These are phyloP conservation scores for Cephalopholis sonnerati DNA, from an alignment of 2,113 vertebrate genomes.

Conservation along the genomic window DNA sequence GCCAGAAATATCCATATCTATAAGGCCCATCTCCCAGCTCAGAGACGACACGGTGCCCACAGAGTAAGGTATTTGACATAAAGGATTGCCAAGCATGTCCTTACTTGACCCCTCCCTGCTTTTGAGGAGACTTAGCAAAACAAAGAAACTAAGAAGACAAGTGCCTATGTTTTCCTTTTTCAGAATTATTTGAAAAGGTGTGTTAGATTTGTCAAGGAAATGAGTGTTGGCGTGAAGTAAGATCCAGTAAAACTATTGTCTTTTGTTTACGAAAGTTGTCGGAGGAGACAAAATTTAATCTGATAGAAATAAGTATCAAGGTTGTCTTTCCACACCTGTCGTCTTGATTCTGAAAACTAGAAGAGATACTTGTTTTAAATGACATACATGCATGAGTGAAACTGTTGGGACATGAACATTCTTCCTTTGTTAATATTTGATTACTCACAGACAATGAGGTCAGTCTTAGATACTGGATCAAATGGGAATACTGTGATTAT, in stretches of 20 bases:
- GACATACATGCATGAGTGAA: not conserved
- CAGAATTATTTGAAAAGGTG: not conserved
- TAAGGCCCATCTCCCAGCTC: not conserved
- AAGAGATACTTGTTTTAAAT: not conserved
- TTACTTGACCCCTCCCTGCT: not conserved
- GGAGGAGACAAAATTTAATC: not conserved
- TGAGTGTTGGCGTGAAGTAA: not conserved
- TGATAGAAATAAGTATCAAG: not conserved
- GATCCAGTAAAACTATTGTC: not conserved
- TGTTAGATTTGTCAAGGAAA: not conserved
- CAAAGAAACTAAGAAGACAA: not conserved
- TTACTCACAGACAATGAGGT: conserved; percentile 27
- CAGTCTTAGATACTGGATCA: conserved; percentile 15
- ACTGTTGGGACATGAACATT: conserved; percentile 1
- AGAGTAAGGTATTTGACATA: not conserved
- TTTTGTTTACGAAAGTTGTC: not conserved
- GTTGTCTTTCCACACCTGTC: not conserved
- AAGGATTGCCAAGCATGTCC: not conserved
- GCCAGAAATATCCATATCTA: not conserved
- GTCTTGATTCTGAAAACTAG: conserved; percentile 13
- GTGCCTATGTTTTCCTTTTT: not conserved
- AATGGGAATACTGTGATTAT: conserved; percentile 50
- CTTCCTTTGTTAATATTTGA: conserved; percentile 37
- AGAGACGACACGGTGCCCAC: not conserved
- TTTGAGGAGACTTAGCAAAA: not conserved